phyloP scores from a whole-genome alignment of 2,888 invertebrate species.

The Orgyia antiqua region DNA sequence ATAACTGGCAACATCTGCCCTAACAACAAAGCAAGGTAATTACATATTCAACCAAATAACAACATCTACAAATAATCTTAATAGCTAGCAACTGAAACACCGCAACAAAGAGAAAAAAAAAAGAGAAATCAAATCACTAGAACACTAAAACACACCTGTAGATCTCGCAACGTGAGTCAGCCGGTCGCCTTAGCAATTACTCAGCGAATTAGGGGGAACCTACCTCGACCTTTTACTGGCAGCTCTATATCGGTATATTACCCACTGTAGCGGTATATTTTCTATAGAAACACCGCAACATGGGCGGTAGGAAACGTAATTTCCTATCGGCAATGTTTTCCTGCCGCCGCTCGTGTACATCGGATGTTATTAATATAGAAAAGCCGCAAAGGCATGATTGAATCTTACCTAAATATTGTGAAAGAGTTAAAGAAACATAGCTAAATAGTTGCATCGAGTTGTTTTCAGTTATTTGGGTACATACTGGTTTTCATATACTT shows the following conservation, averaged over 20 bases:
- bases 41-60: background rate
- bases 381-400: conserved; percentile 26
- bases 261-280: conserved; percentile 1
- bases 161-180: conserved; percentile 16
- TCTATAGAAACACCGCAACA: conserved; percentile 9
- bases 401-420: conserved; percentile 11
- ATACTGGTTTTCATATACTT: no score
- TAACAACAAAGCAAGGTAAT: no score
- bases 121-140: background rate
- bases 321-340: conserved; percentile 51
- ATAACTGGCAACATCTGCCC: no score
- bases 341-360: conserved; percentile 33
- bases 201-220: conserved; percentile 51
- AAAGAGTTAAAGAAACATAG: no score
- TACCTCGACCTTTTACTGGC: conserved; percentile 31
- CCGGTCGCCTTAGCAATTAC: conserved; percentile 45
- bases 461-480: no score
- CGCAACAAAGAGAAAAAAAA: background rate
- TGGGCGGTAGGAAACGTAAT: conserved; percentile 40
- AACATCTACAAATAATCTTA: background rate
- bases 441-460: no score
- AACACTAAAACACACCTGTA: conserved; percentile 21
- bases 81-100: background rate
- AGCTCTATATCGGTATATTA: conserved; percentile 13
- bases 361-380: conserved; percentile 40